Conservation (phyloP, 2,113 vertebrate genomes). For the Excalfactoria chinensis region DNA sequence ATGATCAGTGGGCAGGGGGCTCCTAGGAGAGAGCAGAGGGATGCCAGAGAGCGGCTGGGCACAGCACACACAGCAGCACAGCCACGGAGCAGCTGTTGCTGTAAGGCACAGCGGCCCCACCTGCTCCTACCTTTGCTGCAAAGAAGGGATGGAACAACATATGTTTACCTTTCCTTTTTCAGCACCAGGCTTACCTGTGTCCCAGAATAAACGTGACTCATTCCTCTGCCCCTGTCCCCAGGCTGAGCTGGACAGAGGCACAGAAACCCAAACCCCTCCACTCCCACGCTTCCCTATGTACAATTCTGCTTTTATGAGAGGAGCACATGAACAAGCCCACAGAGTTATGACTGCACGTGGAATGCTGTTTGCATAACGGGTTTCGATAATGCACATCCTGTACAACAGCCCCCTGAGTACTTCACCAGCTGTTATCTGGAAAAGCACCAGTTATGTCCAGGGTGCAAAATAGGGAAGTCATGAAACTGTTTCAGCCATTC, state of each 20-base stretch:
- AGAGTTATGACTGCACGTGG: rapidly evolving
- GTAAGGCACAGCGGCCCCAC: rapidly evolving
- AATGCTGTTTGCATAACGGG: neutral
- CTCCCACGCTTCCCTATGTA: rapidly evolving
- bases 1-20: neutral
- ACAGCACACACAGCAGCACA: neutral
- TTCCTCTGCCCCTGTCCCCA: neutral
- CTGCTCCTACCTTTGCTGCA: neutral
- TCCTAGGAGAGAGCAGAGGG: neutral
- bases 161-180: neutral
- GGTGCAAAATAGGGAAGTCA: neutral
- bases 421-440: neutral
- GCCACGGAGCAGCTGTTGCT: rapidly evolving
- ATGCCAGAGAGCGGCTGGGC: too few species aligned
- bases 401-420: neutral
- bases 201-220: rapidly evolving
- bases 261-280: neutral
- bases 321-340: neutral
- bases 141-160: neutral
- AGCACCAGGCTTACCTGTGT: neutral
- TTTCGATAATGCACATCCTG: neutral
- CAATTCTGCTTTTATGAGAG: neutral
- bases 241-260: neutral
- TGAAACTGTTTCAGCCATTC: neutral
- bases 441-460: neutral